These are phyloP conservation scores for Hippoglossus hippoglossus DNA, from an alignment of 2,797 vertebrate genomes.

Conservation along the genomic window DNA sequence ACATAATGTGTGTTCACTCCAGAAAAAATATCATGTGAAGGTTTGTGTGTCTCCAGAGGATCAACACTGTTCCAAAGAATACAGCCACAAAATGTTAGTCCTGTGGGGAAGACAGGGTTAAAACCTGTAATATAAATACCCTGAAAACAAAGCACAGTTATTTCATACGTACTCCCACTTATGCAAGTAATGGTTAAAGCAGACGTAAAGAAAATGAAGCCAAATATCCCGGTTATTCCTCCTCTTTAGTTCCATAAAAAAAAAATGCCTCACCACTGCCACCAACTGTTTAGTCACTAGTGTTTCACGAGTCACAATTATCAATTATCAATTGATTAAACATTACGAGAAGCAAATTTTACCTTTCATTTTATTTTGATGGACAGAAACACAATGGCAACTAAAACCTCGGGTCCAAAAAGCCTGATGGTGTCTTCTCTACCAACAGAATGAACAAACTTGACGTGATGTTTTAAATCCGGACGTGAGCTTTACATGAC, in stretches of 20 bases:
- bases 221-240: no score
- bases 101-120: neutral
- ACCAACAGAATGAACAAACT: neutral
- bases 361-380: neutral
- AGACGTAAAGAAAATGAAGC: no score
- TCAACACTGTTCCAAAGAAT: neutral
- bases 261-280: no score
- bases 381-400: slow-evolving; percentile 4
- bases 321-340: slow-evolving; percentile 57
- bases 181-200: no score
- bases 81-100: no score
- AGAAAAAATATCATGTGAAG: slow-evolving; percentile 12
- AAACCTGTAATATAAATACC: neutral
- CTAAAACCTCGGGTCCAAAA: neutral
- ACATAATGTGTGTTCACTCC: slow-evolving; percentile 1
- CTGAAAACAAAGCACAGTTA: no score
- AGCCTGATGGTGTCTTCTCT: slow-evolving; percentile 25
- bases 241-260: no score
- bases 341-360: slow-evolving; percentile 27
- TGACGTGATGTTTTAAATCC: neutral
- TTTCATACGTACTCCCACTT: no score
- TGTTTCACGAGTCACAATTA: neutral
- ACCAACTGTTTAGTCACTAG: no score
- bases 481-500: neutral
- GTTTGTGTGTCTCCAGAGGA: neutral